Evolutionary conservation across 2,797 vertebrate genomes (phyloP).

Genomic region (Loriculus beryllinus): DNA sequence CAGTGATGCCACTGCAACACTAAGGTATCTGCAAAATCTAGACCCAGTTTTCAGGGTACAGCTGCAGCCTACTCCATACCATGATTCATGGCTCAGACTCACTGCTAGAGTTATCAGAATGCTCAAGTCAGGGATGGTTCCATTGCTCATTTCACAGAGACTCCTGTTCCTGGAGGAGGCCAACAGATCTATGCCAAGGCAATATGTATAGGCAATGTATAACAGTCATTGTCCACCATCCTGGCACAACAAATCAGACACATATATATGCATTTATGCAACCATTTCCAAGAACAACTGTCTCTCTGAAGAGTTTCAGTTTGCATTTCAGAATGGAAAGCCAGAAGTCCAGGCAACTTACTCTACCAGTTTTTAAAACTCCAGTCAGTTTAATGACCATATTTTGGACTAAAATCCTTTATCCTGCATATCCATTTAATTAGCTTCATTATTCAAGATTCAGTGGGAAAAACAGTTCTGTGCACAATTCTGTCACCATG

Average conservation of each 20-base stretch:
- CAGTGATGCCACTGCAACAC: neutral
- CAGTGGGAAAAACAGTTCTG: neutral
- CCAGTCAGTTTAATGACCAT: neutral
- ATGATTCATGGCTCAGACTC: neutral
- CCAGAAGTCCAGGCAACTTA: neutral
- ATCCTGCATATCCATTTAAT: neutral
- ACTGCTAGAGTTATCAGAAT: neutral
- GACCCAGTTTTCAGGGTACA: neutral
- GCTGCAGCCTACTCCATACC: fast-evolving
- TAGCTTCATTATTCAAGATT: neutral
- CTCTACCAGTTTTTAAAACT: neutral
- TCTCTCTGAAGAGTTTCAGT: neutral
- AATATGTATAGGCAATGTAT: too few relatives aligned
- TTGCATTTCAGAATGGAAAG: neutral
- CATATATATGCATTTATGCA: neutral
- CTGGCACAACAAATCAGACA: neutral
- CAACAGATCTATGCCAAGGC: neutral
- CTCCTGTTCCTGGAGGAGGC: neutral
- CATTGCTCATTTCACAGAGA: neutral
- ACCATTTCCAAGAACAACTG: neutral
- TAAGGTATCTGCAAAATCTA: neutral
- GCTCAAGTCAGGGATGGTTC: neutral
- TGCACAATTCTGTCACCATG: neutral
- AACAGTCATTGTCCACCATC: neutral
- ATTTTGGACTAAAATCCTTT: neutral